phyloP scores from a whole-genome alignment of 35 echinoderm and acorn worm genomes.

The Nesometra sesokonis region DNA sequence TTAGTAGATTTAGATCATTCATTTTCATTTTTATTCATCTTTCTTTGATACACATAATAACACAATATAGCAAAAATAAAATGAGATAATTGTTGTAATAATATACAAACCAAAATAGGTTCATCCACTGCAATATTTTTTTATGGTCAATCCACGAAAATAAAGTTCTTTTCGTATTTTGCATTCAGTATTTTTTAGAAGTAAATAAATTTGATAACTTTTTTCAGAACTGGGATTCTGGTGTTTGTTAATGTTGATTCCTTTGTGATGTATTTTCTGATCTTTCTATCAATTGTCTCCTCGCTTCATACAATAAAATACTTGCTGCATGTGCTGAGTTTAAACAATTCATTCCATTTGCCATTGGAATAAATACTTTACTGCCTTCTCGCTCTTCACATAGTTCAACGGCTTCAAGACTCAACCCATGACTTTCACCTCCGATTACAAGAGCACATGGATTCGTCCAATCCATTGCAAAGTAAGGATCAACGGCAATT shows the following conservation, averaged over 20 bases:
- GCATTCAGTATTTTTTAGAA: neutral
- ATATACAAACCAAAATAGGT: too few relatives aligned
- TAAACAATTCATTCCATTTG: slow-evolving; percentile 50
- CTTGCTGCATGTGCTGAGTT: slow-evolving; percentile 73
- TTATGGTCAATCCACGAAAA: too few relatives aligned
- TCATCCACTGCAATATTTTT: too few relatives aligned
- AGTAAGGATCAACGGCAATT: slow-evolving; percentile 10
- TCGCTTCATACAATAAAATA: slow-evolving; percentile 79
- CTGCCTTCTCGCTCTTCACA: slow-evolving; percentile 41
- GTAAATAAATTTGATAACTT: neutral
- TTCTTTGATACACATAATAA: too few relatives aligned
- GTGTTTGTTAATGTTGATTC: neutral
- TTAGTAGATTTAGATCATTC: too few relatives aligned
- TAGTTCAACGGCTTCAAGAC: slow-evolving; percentile 44
- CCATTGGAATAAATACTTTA: slow-evolving; percentile 64
- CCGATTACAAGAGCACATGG: slow-evolving; percentile 71
- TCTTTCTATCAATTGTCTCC: slow-evolving; percentile 30
- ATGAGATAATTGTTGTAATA: too few relatives aligned
- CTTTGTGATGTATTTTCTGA: too few relatives aligned
- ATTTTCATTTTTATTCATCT: too few relatives aligned
- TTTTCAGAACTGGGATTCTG: neutral
- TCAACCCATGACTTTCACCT: slow-evolving; percentile 83
- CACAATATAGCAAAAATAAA: too few relatives aligned
- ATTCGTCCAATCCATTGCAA: slow-evolving; percentile 43
- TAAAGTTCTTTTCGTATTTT: neutral